Percentiles rank a stretch among this genome's conserved stretches.
Conservation (phyloP, 2,888 invertebrate genomes). For the Volucella inanis region DNA sequence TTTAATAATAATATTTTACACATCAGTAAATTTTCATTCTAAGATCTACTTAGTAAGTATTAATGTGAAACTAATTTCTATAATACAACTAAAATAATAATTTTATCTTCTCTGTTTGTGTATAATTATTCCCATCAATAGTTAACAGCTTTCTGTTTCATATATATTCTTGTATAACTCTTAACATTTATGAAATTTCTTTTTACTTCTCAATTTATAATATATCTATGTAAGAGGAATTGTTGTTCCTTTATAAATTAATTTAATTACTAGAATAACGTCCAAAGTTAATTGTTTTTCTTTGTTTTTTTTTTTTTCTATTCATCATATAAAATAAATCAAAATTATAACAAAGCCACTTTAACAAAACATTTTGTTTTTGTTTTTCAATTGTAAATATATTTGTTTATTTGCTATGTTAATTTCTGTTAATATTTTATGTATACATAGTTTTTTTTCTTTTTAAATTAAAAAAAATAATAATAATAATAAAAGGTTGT, state of each 20-base stretch:
- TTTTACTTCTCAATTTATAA: slow-evolving; percentile 62
- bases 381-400: slow-evolving; percentile 67
- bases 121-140: slow-evolving; percentile 57
- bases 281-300: not conserved
- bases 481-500: too few species aligned
- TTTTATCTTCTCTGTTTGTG: slow-evolving; percentile 14
- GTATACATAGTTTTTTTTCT: slow-evolving; percentile 13
- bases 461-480: slow-evolving; percentile 30
- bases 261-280: slow-evolving; percentile 28
- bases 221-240: slow-evolving; percentile 32
- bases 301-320: not conserved
- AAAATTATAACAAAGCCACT: slow-evolving; percentile 59
- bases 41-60: slow-evolving; percentile 61
- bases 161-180: slow-evolving; percentile 37
- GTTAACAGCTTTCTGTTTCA: slow-evolving; percentile 58
- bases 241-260: slow-evolving; percentile 24
- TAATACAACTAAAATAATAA: slow-evolving; percentile 52
- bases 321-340: slow-evolving; percentile 40
- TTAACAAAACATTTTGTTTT: slow-evolving; percentile 48
- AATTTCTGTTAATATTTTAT: slow-evolving; percentile 45
- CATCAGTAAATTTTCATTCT: slow-evolving; percentile 55
- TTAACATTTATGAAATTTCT: slow-evolving; percentile 49
- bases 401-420: slow-evolving; percentile 37
- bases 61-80: slow-evolving; percentile 58
- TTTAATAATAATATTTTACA: slow-evolving; percentile 65